Evolutionary conservation across 1,140 invertebrate species (phyloP).

Genomic region (Littorina saxatilis): DNA sequence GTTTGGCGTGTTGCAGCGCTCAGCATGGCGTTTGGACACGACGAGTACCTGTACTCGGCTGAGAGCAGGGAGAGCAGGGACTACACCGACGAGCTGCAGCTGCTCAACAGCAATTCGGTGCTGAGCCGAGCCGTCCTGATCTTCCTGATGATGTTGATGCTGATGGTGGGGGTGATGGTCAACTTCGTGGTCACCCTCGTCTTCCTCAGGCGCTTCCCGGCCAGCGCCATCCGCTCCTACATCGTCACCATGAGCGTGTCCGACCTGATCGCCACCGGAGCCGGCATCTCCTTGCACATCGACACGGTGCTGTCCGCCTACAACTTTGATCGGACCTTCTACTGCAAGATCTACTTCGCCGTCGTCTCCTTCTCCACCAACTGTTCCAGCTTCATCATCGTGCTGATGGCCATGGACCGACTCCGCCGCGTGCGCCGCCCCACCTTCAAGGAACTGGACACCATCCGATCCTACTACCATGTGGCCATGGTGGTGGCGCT

Average conservation of each 20-base stretch:
- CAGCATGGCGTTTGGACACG: too few relatives aligned
- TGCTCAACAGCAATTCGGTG: background rate
- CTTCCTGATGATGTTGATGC: background rate
- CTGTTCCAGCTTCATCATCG: slow-evolving; percentile 1
- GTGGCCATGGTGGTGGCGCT: background rate
- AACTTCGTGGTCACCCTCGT: background rate
- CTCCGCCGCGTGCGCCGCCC: background rate
- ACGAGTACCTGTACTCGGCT: too few relatives aligned
- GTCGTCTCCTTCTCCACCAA: background rate
- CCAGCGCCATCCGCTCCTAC: slow-evolving; percentile 1
- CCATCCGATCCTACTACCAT: background rate
- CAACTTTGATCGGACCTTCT: background rate
- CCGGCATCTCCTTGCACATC: background rate
- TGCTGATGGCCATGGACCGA: background rate
- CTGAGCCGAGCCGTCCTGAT: background rate
- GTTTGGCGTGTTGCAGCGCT: too few relatives aligned
- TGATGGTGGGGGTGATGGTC: background rate
- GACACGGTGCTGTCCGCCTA: background rate
- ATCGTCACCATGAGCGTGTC: background rate
- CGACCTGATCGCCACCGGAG: background rate
- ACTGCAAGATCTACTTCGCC: background rate
- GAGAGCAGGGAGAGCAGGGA: too few relatives aligned
- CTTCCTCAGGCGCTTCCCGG: background rate
- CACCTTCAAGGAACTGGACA: background rate
- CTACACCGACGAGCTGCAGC: too few relatives aligned